Evolutionary conservation across 1,140 invertebrate species (phyloP).

Genomic region (Hyposmocoma kahamanoa): DNA sequence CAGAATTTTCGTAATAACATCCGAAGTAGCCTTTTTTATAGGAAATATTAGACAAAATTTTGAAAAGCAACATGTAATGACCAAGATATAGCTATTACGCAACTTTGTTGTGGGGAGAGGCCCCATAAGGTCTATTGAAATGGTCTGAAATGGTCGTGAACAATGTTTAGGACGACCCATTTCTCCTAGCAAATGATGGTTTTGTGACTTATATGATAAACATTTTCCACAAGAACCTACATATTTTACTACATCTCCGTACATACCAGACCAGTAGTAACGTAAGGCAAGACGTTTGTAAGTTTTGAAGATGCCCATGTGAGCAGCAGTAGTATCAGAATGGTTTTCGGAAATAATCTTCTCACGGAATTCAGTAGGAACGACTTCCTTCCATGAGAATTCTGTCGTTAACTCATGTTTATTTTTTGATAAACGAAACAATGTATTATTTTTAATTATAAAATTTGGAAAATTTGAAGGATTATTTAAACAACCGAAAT

Average conservation of each 20-base stretch:
- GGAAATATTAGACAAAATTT: constrained; percentile 8
- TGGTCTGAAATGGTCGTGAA: constrained; percentile 10
- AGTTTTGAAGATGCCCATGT: constrained; percentile 5
- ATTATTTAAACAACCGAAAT: background rate
- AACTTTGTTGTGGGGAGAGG: background rate
- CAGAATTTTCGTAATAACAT: background rate
- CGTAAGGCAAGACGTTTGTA: constrained; percentile 1
- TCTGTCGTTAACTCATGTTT: background rate
- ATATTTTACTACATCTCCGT: constrained; percentile 21
- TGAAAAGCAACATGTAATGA: constrained; percentile 5
- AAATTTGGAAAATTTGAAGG: constrained; percentile 10
- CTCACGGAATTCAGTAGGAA: constrained; percentile 1
- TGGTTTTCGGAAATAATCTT: constrained; percentile 1
- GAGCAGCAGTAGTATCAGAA: background rate
- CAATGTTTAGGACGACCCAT: constrained; percentile 20
- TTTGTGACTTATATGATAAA: constrained; percentile 17
- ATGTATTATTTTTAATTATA: constrained; percentile 6
- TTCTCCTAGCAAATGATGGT: constrained; percentile 8
- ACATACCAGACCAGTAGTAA: constrained; percentile 26
- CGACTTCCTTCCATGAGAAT: constrained; percentile 1
- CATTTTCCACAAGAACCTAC: constrained; percentile 18
- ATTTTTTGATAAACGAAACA: constrained; percentile 3
- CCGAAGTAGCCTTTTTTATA: background rate
- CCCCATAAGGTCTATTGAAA: constrained; percentile 1
- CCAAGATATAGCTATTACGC: background rate